phyloP scores from a whole-genome alignment of 2,797 vertebrate species.

The Hapalemur alaotrensis region DNA sequence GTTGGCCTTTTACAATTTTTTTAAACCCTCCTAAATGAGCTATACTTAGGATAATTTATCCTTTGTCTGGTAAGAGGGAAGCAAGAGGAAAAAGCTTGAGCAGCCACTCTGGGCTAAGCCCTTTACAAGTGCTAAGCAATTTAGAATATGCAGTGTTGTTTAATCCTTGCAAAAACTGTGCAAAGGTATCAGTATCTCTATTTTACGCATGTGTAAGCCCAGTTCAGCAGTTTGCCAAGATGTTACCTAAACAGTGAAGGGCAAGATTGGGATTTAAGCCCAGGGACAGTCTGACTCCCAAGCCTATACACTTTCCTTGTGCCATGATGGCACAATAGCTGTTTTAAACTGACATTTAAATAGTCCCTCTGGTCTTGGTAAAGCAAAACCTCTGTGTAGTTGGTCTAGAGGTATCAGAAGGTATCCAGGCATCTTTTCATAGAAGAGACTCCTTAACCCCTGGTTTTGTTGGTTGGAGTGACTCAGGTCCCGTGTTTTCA shows the following conservation, averaged over 20 bases:
- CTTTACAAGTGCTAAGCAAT: neutral
- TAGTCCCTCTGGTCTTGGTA: neutral
- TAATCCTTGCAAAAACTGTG: slow-evolving; percentile 5
- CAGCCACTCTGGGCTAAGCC: neutral
- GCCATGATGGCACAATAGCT: neutral
- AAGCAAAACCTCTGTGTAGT: neutral
- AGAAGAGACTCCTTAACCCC: neutral
- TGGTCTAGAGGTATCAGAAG: neutral
- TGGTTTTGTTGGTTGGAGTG: neutral
- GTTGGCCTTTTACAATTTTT: neutral
- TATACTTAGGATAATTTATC: neutral
- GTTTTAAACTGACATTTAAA: neutral
- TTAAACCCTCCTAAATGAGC: neutral
- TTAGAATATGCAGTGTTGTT: neutral
- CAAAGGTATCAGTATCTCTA: neutral
- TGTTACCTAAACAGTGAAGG: neutral
- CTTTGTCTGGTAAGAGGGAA: neutral
- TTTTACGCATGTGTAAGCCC: neutral
- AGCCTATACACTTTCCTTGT: neutral
- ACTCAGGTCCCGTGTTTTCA: neutral
- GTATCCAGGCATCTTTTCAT: neutral
- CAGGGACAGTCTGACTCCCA: neutral
- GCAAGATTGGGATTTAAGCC: neutral
- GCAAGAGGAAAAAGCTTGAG: neutral
- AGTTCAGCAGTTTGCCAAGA: neutral